Percentiles rank a stretch among this genome's conserved stretches.
Evolutionary conservation across 2,888 invertebrate species (phyloP).

Genomic region (Neria commutata): DNA sequence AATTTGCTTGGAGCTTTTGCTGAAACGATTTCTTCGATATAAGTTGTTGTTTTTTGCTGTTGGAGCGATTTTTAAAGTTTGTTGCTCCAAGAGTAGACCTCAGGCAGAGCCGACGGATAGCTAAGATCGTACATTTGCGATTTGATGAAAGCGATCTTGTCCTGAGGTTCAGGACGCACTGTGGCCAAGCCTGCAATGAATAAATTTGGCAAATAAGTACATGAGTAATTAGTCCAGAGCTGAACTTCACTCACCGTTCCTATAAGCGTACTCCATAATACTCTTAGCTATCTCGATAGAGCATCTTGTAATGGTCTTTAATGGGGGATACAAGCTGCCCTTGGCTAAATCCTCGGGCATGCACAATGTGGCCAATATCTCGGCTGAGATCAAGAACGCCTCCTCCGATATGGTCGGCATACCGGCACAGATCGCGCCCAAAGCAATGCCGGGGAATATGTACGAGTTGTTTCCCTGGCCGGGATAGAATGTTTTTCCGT

Average conservation of each 20-base stretch:
- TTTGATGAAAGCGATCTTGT: slow-evolving; percentile 76
- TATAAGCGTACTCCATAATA: slow-evolving; percentile 83
- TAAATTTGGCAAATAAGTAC: too few relatives aligned
- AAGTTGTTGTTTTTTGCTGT: background rate
- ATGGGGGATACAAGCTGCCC: slow-evolving; percentile 92
- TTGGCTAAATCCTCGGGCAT: slow-evolving; percentile 77
- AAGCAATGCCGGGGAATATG: slow-evolving; percentile 95
- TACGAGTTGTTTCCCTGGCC: slow-evolving; percentile 99
- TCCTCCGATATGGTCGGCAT: slow-evolving; percentile 90
- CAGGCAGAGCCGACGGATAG: slow-evolving; percentile 74
- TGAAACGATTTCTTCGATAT: background rate
- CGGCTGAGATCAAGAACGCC: slow-evolving; percentile 88
- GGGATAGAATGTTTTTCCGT: slow-evolving; percentile 81
- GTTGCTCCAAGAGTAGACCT: slow-evolving; percentile 65
- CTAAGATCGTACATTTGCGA: slow-evolving; percentile 80
- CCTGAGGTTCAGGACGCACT: slow-evolving; percentile 77
- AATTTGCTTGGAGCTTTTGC: background rate
- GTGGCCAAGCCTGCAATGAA: slow-evolving; percentile 73
- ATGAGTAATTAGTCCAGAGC: too few relatives aligned
- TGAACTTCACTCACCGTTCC: slow-evolving; percentile 66
- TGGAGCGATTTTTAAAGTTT: slow-evolving; percentile 60
- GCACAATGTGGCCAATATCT: slow-evolving; percentile 82
- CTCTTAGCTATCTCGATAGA: slow-evolving; percentile 85
- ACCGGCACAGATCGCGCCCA: slow-evolving; percentile 88
- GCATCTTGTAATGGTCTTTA: slow-evolving; percentile 80